These are phyloP conservation scores for Artibeus jamaicensis DNA, from an alignment of 2,797 vertebrate species.

Conservation along the genomic window DNA sequence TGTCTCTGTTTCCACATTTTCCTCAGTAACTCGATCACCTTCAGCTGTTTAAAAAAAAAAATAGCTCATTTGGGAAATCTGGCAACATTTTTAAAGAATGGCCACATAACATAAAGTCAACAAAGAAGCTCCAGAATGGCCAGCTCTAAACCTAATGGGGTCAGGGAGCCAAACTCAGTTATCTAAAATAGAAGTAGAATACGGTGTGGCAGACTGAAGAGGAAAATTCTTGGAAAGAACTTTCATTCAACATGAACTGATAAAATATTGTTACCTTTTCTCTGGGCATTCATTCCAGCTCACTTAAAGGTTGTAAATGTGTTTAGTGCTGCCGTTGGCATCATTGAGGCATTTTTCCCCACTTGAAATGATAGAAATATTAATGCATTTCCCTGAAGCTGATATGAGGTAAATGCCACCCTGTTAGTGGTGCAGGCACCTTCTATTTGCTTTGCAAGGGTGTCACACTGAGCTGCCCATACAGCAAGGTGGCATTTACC, in stretches of 20 bases:
- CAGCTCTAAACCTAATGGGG: background rate
- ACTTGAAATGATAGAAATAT: background rate
- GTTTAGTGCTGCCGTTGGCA: background rate
- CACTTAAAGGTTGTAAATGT: background rate
- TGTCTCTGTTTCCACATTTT: conserved; percentile 72
- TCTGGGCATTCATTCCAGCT: background rate
- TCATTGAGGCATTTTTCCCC: background rate
- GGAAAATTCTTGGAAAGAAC: background rate
- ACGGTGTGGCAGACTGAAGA: background rate
- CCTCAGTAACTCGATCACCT: conserved; percentile 72
- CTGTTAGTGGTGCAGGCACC: background rate
- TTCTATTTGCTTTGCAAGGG: background rate
- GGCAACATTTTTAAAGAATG: conserved; percentile 56
- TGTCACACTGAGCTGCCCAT: background rate
- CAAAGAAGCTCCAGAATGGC: conserved; percentile 15
- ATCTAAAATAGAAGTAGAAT: background rate
- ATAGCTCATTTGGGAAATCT: conserved; percentile 64
- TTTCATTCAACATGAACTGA: background rate
- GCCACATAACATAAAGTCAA: background rate
- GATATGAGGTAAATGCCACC: too few relatives aligned
- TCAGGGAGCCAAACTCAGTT: conserved; percentile 12
- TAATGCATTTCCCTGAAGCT: background rate
- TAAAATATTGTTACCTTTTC: background rate
- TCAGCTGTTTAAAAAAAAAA: conserved; percentile 57
- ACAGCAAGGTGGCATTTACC: background rate